Evolutionary conservation across 2,113 vertebrate genomes (phyloP), one percentile per base, ranked within the genome.

Genomic region (Atherinomorus stipes): DNA sequence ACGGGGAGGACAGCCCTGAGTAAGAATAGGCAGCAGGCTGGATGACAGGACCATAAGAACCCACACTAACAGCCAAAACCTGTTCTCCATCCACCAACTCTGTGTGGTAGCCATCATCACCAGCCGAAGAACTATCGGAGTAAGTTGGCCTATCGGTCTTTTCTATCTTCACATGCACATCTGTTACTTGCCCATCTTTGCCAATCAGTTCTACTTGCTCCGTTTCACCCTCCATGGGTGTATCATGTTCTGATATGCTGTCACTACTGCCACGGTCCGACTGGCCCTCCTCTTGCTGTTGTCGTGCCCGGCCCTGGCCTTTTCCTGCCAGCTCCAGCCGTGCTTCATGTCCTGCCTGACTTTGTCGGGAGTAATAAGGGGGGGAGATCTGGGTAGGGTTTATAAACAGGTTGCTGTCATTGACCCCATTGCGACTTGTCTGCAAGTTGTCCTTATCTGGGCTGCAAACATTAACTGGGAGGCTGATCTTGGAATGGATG

Each of bases 11-110:
- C 59, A 96, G 47, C 9, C 95, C 89, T 80, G 96, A 95, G 89
- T 95, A 98, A 2, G 96, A 94, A 76, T 97, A 98, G 2, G 95
- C 91, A 22, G 92, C 78, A 5, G 98, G 91, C 76, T 97, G 96
- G 74, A 97, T 91, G 59, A 98, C 96, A 21, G 98, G 96, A 49
- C 97, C 95, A 15, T 97, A 98, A 25, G 97, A 95, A 44, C 97
- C 97, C 68, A 99, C 96, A 0, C 96, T 99, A 21, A 99, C 96
- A 0, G 97, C 95, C 83, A 99, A 87, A 15, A 99, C 96, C 83
- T 99, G 97, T 31, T 99, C 98, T 51, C 97, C 98, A 16, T 99
- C 98, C 19, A 99, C 97, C 91, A 99, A 90, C 89, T 99, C 98
- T 0, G 97, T 99, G 88, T 99, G 97, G 90, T 98, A 98, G 28